Evolutionary conservation across 2,113 vertebrate genomes (phyloP).

Genomic region (Alouatta palliata): DNA sequence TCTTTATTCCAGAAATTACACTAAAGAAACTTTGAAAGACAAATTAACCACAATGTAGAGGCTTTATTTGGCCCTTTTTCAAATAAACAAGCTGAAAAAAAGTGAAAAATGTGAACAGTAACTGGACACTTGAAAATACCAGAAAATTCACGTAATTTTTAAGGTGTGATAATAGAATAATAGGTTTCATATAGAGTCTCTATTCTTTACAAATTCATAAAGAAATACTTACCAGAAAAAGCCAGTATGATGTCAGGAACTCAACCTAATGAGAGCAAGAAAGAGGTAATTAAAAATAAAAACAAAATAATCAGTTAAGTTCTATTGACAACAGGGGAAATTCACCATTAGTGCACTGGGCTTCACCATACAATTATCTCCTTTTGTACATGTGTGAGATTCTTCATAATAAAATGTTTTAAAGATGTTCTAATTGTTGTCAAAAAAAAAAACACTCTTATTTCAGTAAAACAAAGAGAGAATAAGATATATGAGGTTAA

Average conservation of each 20-base stretch:
- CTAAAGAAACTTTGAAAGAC: background rate
- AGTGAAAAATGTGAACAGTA: background rate
- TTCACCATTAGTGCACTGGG: background rate
- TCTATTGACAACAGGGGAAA: background rate
- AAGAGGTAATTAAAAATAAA: background rate
- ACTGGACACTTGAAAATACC: background rate
- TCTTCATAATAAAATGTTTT: background rate
- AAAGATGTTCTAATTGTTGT: background rate
- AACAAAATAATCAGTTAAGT: background rate
- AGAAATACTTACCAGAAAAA: conserved; percentile 23
- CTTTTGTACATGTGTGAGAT: background rate
- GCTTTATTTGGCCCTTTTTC: background rate
- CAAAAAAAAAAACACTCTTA: background rate
- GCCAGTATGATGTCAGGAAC: background rate
- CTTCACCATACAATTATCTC: background rate
- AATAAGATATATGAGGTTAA: conserved; percentile 14
- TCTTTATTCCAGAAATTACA: background rate
- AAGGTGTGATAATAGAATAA: background rate
- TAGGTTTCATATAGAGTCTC: background rate
- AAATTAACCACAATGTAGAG: background rate
- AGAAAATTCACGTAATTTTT: background rate
- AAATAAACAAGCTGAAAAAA: background rate
- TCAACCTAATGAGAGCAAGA: background rate
- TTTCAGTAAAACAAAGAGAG: background rate
- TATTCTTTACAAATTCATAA: background rate